Evolutionary conservation across 2,797 vertebrate species (phyloP).

Genomic region (Anguilla marmorata): DNA sequence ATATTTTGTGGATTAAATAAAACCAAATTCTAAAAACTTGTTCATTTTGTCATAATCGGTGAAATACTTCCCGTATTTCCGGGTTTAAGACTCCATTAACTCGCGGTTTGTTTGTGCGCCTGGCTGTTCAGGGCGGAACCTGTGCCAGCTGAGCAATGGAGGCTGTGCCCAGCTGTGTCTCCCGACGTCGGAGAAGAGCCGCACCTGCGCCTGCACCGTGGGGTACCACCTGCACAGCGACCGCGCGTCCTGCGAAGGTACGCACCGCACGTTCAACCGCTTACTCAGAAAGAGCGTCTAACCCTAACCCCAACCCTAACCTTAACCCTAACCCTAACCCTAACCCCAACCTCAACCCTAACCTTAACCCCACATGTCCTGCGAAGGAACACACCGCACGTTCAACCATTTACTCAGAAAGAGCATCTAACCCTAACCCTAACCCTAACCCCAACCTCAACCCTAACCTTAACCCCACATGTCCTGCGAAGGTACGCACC

Average conservation of each 20-base stretch:
- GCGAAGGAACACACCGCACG: no score
- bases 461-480: no score
- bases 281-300: not conserved
- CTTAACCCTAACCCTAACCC: no score
- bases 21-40: not conserved
- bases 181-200: constrained; percentile 89
- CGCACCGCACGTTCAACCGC: not conserved
- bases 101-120: not conserved
- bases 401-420: no score
- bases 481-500: no score
- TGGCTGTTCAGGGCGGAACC: constrained; percentile 82
- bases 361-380: no score
- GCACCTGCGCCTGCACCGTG: constrained; percentile 91
- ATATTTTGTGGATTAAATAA: not conserved
- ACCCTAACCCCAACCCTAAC: no score
- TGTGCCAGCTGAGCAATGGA: constrained; percentile 90
- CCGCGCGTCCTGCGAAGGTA: constrained; percentile 93
- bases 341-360: no score
- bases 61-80: not conserved
- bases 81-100: not conserved
- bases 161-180: constrained; percentile 96
- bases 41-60: not conserved
- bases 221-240: constrained; percentile 92
- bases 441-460: no score
- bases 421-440: no score